These are phyloP conservation scores for Anoplolepis gracilipes DNA, from an alignment of 1,140 invertebrate species.

Conservation along the genomic window DNA sequence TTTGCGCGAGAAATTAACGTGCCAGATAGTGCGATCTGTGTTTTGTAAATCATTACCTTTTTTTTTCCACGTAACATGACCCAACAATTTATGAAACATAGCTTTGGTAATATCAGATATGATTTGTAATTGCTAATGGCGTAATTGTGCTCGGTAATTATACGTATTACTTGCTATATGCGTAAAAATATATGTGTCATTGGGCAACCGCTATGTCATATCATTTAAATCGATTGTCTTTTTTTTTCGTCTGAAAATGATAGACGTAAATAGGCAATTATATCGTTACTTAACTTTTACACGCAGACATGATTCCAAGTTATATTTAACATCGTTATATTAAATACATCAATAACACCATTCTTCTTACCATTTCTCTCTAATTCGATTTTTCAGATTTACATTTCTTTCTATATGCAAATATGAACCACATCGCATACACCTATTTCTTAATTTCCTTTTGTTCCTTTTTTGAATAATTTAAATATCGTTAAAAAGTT, in stretches of 20 bases:
- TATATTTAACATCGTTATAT: background rate
- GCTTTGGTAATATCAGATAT: too few species aligned
- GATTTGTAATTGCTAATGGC: too few species aligned
- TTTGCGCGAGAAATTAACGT: background rate
- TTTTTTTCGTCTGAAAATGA: background rate
- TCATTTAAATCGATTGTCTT: background rate
- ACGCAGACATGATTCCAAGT: background rate
- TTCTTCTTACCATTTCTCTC: background rate
- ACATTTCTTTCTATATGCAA: background rate
- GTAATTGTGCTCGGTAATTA: background rate
- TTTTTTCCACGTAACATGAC: background rate
- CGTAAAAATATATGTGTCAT: background rate
- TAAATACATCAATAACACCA: too few species aligned
- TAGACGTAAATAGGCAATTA: background rate
- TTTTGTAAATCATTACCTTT: background rate
- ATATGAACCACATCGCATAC: too few species aligned
- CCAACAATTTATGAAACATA: background rate
- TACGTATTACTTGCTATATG: background rate
- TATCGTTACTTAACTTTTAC: background rate
- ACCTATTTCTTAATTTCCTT: background rate
- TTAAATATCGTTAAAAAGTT: background rate
- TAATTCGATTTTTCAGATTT: background rate
- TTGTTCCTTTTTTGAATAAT: background rate
- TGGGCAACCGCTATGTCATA: background rate
- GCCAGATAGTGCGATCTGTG: background rate